Evolutionary conservation across 2,888 invertebrate genomes (phyloP).

Genomic region (Pyrochroa serraticornis): DNA sequence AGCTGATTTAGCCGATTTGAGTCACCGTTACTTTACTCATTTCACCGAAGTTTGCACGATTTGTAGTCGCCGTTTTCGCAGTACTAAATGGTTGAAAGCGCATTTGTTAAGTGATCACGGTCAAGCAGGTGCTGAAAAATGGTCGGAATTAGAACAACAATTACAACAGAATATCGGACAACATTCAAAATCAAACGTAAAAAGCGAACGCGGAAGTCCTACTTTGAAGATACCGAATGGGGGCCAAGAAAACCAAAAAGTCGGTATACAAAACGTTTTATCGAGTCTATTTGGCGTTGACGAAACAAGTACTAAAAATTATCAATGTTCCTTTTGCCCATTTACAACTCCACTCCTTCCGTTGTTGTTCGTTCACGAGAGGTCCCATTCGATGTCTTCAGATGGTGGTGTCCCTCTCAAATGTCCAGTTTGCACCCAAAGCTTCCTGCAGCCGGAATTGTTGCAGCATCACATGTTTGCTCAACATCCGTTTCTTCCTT

Average conservation of each 20-base stretch:
- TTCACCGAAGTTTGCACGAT: constrained; percentile 82
- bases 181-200: constrained; percentile 41
- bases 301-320: constrained; percentile 71
- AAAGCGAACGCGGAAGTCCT: constrained; percentile 55
- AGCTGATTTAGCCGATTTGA: constrained; percentile 64
- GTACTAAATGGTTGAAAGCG: constrained; percentile 85
- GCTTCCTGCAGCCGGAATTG: constrained; percentile 63
- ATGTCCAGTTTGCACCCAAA: constrained; percentile 67
- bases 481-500: constrained; percentile 61
- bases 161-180: constrained; percentile 52
- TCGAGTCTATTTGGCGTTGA: constrained; percentile 62
- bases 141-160: constrained; percentile 65
- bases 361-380: constrained; percentile 90
- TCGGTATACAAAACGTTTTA: constrained; percentile 61
- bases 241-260: constrained; percentile 48
- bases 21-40: constrained; percentile 69
- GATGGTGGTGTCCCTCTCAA: constrained; percentile 54
- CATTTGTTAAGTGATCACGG: constrained; percentile 89
- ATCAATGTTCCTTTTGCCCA: constrained; percentile 88
- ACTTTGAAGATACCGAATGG: constrained; percentile 66
- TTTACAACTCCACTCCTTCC: constrained; percentile 90
- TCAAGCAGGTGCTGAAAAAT: constrained; percentile 66
- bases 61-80: constrained; percentile 86
- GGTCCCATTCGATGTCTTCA: constrained; percentile 68
- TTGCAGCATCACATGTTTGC: constrained; percentile 69